Conservation (phyloP, 2,888 invertebrate genomes). For the Leucania comma region DNA sequence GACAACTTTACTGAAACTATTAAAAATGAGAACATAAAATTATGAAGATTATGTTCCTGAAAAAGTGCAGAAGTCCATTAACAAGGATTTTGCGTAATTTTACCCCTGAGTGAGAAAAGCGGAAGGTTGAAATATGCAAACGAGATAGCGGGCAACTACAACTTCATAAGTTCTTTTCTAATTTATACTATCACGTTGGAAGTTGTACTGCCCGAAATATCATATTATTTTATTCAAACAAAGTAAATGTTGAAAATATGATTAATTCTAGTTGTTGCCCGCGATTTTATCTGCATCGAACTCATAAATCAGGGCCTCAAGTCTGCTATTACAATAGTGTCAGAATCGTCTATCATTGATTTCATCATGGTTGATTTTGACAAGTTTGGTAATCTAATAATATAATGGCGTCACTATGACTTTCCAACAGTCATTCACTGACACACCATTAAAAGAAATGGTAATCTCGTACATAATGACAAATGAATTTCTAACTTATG, state of each 20-base stretch:
- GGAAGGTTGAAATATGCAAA: constrained; percentile 35
- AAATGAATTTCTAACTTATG: no score
- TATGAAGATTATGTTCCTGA: constrained; percentile 3
- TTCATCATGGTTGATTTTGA: no score
- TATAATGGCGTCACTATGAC: no score
- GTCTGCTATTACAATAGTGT: no score
- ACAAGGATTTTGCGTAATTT: constrained; percentile 27
- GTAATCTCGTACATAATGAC: no score
- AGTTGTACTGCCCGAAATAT: constrained; percentile 1
- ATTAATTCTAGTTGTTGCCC: no score
- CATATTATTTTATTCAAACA: constrained; percentile 12
- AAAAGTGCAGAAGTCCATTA: constrained; percentile 16
- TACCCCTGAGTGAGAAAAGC: constrained; percentile 2
- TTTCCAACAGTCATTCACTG: no score
- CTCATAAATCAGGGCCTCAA: no score
- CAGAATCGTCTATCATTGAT: no score
- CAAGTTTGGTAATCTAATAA: no score
- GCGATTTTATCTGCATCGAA: no score
- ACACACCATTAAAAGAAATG: no score
- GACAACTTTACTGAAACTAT: not conserved
- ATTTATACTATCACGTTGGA: constrained; percentile 29
- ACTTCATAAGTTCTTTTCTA: constrained; percentile 38
- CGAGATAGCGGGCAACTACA: constrained; percentile 28
- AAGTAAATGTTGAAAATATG: constrained; percentile 6
- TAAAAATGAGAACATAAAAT: constrained; percentile 6